phyloP scores from a whole-genome alignment of 2,113 vertebrate genomes.

The Otus sunia region DNA sequence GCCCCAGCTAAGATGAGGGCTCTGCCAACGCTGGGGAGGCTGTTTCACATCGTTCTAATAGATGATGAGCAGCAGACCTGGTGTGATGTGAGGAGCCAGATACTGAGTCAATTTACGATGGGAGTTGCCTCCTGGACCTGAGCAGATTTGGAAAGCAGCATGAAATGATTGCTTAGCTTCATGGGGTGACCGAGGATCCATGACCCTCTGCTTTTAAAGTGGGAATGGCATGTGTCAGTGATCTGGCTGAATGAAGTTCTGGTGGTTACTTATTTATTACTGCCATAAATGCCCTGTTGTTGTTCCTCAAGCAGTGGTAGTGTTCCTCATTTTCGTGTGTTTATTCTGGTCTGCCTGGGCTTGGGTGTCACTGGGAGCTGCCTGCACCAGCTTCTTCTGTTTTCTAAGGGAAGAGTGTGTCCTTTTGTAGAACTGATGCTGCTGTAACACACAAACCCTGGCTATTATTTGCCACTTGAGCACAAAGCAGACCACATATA shows the following conservation, averaged over 20 bases:
- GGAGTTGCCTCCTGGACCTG: not conserved
- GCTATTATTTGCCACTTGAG: not conserved
- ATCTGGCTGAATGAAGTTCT: not conserved
- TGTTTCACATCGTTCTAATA: not conserved
- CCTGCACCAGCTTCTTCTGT: not conserved
- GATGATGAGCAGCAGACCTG: not conserved
- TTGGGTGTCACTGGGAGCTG: not conserved
- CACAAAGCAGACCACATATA: rapidly evolving
- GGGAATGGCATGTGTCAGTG: not conserved
- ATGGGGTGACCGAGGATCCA: too few relatives aligned
- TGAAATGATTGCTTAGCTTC: too few relatives aligned
- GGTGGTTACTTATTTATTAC: not conserved
- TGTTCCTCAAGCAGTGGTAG: not conserved
- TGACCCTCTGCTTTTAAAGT: rapidly evolving
- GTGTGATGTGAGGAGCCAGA: not conserved
- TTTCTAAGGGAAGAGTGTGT: not conserved
- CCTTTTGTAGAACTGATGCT: not conserved
- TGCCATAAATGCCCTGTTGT: not conserved
- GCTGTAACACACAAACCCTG: not conserved
- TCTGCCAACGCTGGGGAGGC: not conserved
- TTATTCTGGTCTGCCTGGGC: not conserved
- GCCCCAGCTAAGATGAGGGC: not conserved
- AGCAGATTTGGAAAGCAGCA: not conserved
- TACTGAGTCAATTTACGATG: not conserved
- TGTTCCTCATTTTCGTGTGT: rapidly evolving